Evolutionary conservation across 2,113 vertebrate species (phyloP), one percentile per base, ranked within the genome.

Genomic region (Rostratula benghalensis): DNA sequence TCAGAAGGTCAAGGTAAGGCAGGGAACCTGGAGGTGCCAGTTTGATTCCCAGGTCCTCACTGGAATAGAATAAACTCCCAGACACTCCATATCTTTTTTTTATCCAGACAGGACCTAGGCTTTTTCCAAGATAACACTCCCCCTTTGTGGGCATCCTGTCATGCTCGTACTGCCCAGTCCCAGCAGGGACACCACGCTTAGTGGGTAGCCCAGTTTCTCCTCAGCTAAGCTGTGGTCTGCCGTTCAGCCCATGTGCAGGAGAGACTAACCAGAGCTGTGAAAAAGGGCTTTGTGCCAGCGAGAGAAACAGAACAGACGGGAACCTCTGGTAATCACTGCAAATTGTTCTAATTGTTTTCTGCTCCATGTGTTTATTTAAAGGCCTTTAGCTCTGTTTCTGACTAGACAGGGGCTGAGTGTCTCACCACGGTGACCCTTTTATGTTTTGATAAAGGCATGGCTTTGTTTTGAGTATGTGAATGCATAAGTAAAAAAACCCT

Each of bases 271-370:
- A 95, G 91, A 57, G 59, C 78, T 50, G 30, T 39, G 75, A 57
- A 77, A 87, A 51, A 3, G 33, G 43, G 61, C 37, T 37, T 79
- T 93, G 65, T 94, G 94, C 78, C 80, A 91, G 75, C 60, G 20
- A 77, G 39, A 90, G 83, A 83, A 92, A 92, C 83, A 92, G 92
- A 94, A 94, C 79, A 75, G 83, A 82, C 28, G 33, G 71, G 86
- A 90, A 90, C 73, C 87, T 94, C 95, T 67, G 85, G 76, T 92
- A 90, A 93, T 87, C 48, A 0, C 93, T 90, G 70, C 92, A 86
- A 94, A 95, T 28, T 71, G 93, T 86, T 96, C 83, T 30, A 83
- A 90, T 88, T 91, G 94, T 96, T 96, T 94, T 83, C 90, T 70
- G 63, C 9, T 88, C 37, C 30, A 1, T 67, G 93, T 65, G 73